Conservation (phyloP, 2,797 vertebrate genomes). For the Bradypodion ventrale region DNA sequence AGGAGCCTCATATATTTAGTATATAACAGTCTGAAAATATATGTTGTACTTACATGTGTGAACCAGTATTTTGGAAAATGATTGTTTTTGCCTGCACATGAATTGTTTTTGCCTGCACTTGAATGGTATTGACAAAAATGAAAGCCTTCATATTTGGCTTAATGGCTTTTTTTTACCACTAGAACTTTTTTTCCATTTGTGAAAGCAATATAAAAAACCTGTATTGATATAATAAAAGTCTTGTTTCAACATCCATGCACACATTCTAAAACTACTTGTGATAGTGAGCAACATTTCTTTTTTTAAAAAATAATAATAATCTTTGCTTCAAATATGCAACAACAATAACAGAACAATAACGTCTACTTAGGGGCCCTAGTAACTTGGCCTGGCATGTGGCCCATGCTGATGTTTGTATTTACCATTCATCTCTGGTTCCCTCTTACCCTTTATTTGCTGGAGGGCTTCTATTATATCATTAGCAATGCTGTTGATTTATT, state of each 20-base stretch:
- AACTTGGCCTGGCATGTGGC: conserved; percentile 23
- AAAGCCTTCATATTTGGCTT: conserved; percentile 2
- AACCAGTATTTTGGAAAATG: background rate
- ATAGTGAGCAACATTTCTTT: conserved; percentile 1
- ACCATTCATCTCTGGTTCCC: conserved; percentile 29
- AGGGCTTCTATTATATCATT: background rate
- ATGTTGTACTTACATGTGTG: background rate
- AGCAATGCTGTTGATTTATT: conserved; percentile 1
- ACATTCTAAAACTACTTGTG: background rate
- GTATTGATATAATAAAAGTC: background rate
- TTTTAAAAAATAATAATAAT: fast-evolving
- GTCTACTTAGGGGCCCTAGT: conserved; percentile 5
- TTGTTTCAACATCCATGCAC: conserved; percentile 13
- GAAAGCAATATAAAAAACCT: conserved; percentile 13
- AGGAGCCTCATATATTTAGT: background rate
- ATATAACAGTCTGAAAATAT: background rate
- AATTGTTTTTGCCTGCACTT: conserved; percentile 15
- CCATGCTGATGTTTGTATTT: conserved; percentile 25
- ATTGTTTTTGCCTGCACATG: conserved; percentile 17
- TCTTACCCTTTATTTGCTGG: background rate
- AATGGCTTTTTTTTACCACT: conserved; percentile 12
- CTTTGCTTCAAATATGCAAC: background rate
- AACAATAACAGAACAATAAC: conserved; percentile 38
- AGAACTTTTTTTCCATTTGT: conserved; percentile 7
- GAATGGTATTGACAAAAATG: conserved; percentile 7